Evolutionary conservation across 2,888 invertebrate species (phyloP), one percentile per base, ranked within the genome.

Genomic region (Tholera decimalis): DNA sequence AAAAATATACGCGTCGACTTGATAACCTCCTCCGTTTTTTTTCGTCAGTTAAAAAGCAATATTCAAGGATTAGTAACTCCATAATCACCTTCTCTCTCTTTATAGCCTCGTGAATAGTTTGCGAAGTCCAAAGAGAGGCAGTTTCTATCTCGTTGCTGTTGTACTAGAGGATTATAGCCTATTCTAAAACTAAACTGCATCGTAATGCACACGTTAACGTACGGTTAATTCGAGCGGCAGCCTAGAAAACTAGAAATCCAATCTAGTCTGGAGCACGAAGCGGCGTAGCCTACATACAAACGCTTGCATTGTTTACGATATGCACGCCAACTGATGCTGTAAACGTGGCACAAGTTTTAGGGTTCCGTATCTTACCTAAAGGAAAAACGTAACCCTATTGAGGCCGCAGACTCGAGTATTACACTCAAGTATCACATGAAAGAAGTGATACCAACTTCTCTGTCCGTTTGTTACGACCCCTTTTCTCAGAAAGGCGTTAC

Each of bases 221-320:
- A 85, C 89, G 69, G 85, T 88, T 85, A 85, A 85, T 84, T 82
- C 85, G 82, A 86, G 86, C 86, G 81, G 83, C 83, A 85, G 81
- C 84, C 85, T 88, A 86, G 86, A 87, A 84, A 91, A 90, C 91
- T 91, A 89, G 90, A 89, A 85, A 90, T 85, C 81, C 83, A 84
- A 89, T 89, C 86, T 86, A 77, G 85, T 80, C 87, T 86, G 84
- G 82, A 85, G 82, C 84, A 86, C 85, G 83, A 83, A 83, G 83
- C 85, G 88, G 79, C 88, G 86, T 83, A 68, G 26, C 55, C 59
- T 67, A 67, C 43, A 72, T 68, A 53, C 66, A 57, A 79, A 78
- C 72, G 73, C 76, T 80, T 73, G 76, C 72, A 79, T 85, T 84
- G 83, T 86, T 83, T 68, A 77, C 76, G 30, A 67, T 76, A 58